Evolutionary conservation across 2,888 invertebrate genomes (phyloP).

Genomic region (Agriopis leucophaearia): DNA sequence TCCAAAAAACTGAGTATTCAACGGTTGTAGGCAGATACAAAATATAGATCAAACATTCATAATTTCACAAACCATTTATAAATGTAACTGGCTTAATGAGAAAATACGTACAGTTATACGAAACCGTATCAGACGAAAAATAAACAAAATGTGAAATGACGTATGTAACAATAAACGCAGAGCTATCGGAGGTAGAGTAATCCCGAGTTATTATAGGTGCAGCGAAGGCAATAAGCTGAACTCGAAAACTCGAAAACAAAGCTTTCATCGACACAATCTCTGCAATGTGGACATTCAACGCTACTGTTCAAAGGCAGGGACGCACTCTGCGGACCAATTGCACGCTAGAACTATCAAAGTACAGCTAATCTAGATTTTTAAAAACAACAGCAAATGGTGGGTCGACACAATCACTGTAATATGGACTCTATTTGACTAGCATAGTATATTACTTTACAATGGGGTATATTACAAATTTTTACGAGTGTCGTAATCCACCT

Average conservation of each 20-base stretch:
- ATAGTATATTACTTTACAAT: too few species aligned
- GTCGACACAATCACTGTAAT: not conserved
- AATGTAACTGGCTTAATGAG: too few species aligned
- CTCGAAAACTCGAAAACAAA: constrained; percentile 38
- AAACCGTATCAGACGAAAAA: too few species aligned
- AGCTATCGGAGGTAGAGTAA: constrained; percentile 17
- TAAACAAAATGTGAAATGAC: not conserved
- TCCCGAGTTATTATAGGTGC: constrained; percentile 31
- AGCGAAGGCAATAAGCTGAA: constrained; percentile 31
- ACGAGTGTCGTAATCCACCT: too few species aligned
- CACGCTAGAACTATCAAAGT: not conserved
- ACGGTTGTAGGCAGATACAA: too few species aligned
- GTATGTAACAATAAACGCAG: constrained; percentile 13
- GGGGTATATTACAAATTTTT: too few species aligned
- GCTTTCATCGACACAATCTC: constrained; percentile 34
- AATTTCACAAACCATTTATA: too few species aligned
- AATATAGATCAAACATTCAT: too few species aligned
- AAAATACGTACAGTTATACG: too few species aligned
- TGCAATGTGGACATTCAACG: constrained; percentile 17
- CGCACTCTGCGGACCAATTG: constrained; percentile 8
- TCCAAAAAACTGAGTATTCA: too few species aligned
- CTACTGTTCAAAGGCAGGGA: constrained; percentile 12
- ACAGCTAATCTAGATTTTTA: constrained; percentile 6
- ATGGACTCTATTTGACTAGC: not conserved
- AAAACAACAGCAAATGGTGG: constrained; percentile 5